phyloP scores from a whole-genome alignment of 1,140 invertebrate genomes.

The Holcopasites calliopsidis region DNA sequence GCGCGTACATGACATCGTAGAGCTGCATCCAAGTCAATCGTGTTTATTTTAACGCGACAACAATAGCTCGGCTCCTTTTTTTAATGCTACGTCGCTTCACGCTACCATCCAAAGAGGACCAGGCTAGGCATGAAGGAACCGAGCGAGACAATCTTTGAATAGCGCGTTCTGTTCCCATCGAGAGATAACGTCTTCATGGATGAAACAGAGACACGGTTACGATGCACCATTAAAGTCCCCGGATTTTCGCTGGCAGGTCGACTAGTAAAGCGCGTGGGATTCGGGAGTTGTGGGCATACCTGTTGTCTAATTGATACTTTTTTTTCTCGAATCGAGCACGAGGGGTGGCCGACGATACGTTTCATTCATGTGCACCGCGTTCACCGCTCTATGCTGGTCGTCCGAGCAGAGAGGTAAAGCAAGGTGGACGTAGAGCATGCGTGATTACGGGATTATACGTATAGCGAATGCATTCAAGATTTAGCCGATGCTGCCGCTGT shows the following conservation, averaged over 20 bases:
- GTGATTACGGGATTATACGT: constrained; percentile 36
- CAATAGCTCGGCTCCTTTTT: constrained; percentile 43
- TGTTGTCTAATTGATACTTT: too few species aligned
- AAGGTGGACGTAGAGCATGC: constrained; percentile 32
- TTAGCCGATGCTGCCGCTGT: constrained; percentile 42
- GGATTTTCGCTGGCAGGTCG: too few species aligned
- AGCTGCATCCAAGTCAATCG: constrained; percentile 15
- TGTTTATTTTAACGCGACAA: constrained; percentile 39
- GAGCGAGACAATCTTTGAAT: too few species aligned
- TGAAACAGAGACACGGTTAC: too few species aligned
- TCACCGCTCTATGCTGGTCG: not conserved
- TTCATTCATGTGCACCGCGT: constrained; percentile 40
- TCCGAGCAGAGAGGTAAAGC: not conserved
- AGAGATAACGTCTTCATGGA: too few species aligned
- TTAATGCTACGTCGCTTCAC: constrained; percentile 20
- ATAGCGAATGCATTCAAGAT: constrained; percentile 47
- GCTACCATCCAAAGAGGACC: not conserved
- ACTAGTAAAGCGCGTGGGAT: too few species aligned
- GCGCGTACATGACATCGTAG: constrained; percentile 12
- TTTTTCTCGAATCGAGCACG: too few species aligned
- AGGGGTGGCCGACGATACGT: not conserved
- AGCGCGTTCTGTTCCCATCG: too few species aligned
- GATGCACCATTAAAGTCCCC: too few species aligned
- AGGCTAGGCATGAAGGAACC: too few species aligned
- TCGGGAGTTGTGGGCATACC: too few species aligned